Conservation (phyloP, 2,797 vertebrate genomes). For the Sebastolobus alascanus region DNA sequence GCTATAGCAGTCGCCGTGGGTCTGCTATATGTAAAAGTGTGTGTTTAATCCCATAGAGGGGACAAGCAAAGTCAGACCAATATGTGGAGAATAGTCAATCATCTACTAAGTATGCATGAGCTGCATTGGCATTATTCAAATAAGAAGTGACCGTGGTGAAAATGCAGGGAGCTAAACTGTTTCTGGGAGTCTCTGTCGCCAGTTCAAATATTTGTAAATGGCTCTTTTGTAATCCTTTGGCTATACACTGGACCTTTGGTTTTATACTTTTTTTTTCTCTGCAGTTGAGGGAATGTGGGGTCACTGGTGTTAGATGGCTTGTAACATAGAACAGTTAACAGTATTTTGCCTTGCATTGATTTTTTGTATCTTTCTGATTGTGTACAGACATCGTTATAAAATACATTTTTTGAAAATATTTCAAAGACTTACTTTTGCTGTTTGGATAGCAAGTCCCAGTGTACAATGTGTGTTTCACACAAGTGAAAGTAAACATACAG, state of each 20-base stretch:
- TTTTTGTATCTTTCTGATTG: neutral
- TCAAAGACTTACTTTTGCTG: neutral
- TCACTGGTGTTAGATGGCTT: neutral
- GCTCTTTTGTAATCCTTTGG: slow-evolving; percentile 23
- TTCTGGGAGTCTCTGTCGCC: slow-evolving; percentile 41
- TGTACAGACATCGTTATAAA: neutral
- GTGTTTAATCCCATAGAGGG: slow-evolving; percentile 27
- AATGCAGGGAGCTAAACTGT: slow-evolving; percentile 41
- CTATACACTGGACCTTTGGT: neutral
- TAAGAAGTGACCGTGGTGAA: slow-evolving; percentile 41
- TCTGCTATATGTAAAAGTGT: slow-evolving; percentile 15
- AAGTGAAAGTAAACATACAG: neutral
- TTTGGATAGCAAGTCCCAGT: neutral
- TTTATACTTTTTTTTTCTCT: neutral
- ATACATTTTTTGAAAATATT: neutral
- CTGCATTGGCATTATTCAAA: slow-evolving; percentile 61
- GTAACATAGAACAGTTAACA: neutral
- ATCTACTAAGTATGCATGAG: slow-evolving; percentile 50
- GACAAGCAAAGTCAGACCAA: slow-evolving; percentile 27
- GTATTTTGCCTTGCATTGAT: neutral
- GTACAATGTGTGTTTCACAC: neutral
- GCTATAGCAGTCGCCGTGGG: neutral
- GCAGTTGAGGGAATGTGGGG: neutral
- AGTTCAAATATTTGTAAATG: slow-evolving; percentile 53
- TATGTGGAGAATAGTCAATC: slow-evolving; percentile 31